Evolutionary conservation across 2,888 invertebrate genomes (phyloP), one percentile per base, ranked within the genome.

Genomic region (Cryptocephalus primarius): DNA sequence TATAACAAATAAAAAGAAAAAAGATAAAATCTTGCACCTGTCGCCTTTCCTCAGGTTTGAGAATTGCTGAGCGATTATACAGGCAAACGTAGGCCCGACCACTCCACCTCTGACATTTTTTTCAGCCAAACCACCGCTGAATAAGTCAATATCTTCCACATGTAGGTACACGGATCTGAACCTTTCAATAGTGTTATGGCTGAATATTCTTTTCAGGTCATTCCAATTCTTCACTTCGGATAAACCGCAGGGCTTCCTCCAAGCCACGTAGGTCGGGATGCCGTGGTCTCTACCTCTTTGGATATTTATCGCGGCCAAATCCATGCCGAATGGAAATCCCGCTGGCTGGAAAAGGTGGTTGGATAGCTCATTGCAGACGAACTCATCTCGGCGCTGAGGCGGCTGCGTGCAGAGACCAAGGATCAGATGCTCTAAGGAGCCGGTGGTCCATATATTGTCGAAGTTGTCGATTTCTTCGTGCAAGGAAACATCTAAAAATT

Each of bases 281-380:
- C 92, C 92, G 62, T 92, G 92, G 64, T 92, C 92, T 32, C 92
- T 75, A 0, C 88, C 92, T 44, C 86, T 71, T 66, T 92, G 91
- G 34, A 92, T 85, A 59, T 92, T 92, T 45, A 92, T 82, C 0
- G 92, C 86, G 0, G 89, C 88, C 48, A 92, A 71, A 64, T 92
- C 92, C 76, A 92, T 82, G 0, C 92, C 88, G 57, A 86, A 88
- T 14, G 78, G 76, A 48, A 80, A 80, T 9, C 74, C 74, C 11
- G 76, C 72, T 0, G 84, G 83, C 74, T 88, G 87, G 62, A 90
- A 90, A 0, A 90, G 72, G 62, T 87, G 88, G 65, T 88, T 86
- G 8, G 89, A 89, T 11, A 90, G 72, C 61, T 90, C 88, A 8
- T 79, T 78, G 0, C 83, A 81, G 44, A 90, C 85, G 65, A 85